A percentile compares a stretch with the other conserved stretches of the same genome.
Evolutionary conservation across 37 sponge, comb jelly and placozoan genomes (phyloP).

Genomic region (Theonella swinhoei): DNA sequence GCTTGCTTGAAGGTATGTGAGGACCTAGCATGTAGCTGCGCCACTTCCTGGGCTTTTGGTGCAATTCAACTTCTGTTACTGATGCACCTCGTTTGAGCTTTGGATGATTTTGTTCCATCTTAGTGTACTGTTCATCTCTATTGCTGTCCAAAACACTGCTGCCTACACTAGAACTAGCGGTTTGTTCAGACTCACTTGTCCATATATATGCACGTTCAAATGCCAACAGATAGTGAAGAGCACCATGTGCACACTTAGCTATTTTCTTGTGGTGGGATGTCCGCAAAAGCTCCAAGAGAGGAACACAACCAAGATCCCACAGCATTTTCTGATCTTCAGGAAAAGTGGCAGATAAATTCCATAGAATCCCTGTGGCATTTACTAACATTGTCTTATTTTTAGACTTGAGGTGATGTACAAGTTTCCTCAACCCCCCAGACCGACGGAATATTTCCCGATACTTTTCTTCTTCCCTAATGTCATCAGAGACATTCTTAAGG

Average conservation of each 20-base stretch:
- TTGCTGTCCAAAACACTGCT: background rate
- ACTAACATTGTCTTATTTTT: slow-evolving; percentile 69
- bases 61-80: slow-evolving; percentile 6
- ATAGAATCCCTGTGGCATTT: slow-evolving; percentile 84
- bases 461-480: slow-evolving; percentile 64
- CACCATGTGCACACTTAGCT: slow-evolving; percentile 64
- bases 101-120: slow-evolving; percentile 6
- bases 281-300: slow-evolving; percentile 66
- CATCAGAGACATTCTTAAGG: slow-evolving; percentile 82
- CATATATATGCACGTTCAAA: slow-evolving; percentile 67
- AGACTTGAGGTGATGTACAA: slow-evolving; percentile 69
- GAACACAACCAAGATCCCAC: slow-evolving; percentile 83
- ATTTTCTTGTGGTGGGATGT: slow-evolving; percentile 66
- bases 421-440: slow-evolving; percentile 66
- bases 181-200: slow-evolving; percentile 43
- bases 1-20: slow-evolving; percentile 11
- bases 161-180: background rate
- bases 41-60: slow-evolving; percentile 30
- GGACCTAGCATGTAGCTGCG: slow-evolving; percentile 44
- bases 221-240: slow-evolving; percentile 77
- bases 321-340: slow-evolving; percentile 80
- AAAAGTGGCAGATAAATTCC: slow-evolving; percentile 88
- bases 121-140: background rate
- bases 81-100: slow-evolving; percentile 40
- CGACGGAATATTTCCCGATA: slow-evolving; percentile 73